Percentiles rank a stretch among this genome's conserved stretches.
phyloP scores from a whole-genome alignment of 2,888 invertebrate genomes.

The Unio delphinus region DNA sequence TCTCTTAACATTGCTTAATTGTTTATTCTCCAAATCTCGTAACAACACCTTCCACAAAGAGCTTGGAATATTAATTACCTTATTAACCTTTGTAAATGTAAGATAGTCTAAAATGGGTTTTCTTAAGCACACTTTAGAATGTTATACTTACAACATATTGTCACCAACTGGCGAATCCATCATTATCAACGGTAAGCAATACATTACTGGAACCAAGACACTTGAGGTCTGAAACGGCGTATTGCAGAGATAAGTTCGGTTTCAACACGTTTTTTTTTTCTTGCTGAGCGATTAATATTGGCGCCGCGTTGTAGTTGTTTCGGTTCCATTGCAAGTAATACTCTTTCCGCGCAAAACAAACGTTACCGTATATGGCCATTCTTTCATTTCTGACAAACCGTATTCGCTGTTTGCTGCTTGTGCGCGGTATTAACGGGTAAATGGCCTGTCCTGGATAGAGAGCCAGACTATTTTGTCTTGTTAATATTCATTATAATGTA shows the following conservation, averaged over 20 bases:
- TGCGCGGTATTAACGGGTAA: no score
- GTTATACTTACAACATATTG: slow-evolving; percentile 1
- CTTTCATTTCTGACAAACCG: slow-evolving; percentile 9
- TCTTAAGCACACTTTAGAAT: no score
- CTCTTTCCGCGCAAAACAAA: slow-evolving; percentile 19
- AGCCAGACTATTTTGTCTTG: no score
- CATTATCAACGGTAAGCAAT: not conserved
- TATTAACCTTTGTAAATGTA: no score
- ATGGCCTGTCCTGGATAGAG: no score
- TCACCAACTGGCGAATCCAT: not conserved
- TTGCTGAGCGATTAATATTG: not conserved
- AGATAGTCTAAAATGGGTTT: no score
- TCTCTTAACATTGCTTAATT: no score
- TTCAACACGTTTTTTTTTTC: slow-evolving; percentile 2
- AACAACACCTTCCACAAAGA: no score
- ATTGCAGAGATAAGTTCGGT: slow-evolving; percentile 3
- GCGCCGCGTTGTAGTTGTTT: slow-evolving; percentile 4
- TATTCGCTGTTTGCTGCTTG: no score
- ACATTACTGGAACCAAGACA: not conserved
- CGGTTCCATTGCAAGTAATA: slow-evolving; percentile 17
- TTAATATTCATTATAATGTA: no score
- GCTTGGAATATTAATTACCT: no score
- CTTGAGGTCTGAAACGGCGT: not conserved
- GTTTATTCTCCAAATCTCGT: no score
- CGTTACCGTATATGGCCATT: slow-evolving; percentile 18